phyloP scores from a whole-genome alignment of 2,113 vertebrate species.

The Arenaria interpres region DNA sequence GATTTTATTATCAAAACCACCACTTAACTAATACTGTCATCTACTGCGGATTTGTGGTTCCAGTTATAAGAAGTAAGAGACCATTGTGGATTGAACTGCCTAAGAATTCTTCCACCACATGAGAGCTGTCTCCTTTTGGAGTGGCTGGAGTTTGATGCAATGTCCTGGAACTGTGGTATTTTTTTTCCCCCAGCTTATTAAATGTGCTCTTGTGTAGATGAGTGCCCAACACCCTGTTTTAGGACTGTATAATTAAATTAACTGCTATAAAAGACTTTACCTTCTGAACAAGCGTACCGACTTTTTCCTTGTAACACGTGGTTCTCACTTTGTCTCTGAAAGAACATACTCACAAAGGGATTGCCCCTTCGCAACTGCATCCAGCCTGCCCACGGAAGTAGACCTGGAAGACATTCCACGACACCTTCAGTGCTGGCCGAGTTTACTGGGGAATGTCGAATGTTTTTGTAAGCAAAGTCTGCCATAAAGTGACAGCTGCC shows the following conservation, averaged over 20 bases:
- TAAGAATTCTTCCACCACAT: conserved; percentile 18
- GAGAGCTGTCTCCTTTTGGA: conserved; percentile 23
- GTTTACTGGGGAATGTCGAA: background rate
- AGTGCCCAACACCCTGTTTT: conserved; percentile 50
- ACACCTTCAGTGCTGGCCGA: background rate
- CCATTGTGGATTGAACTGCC: conserved; percentile 43
- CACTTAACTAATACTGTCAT: conserved; percentile 37
- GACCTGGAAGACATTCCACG: conserved; percentile 23
- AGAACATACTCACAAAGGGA: background rate
- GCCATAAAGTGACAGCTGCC: conserved; percentile 30
- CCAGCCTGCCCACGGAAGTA: background rate
- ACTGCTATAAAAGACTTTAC: conserved; percentile 75
- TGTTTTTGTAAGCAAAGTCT: conserved; percentile 16
- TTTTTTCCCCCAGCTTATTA: conserved; percentile 44
- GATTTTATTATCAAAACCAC: conserved; percentile 33
- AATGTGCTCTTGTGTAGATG: conserved; percentile 62
- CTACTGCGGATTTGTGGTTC: conserved; percentile 57
- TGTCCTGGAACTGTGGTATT: conserved; percentile 55
- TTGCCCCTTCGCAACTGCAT: background rate
- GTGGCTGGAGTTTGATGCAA: conserved; percentile 38
- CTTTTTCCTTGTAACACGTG: conserved; percentile 28
- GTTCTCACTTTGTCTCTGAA: conserved; percentile 19
- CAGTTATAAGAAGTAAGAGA: conserved; percentile 41
- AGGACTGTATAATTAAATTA: conserved; percentile 71
- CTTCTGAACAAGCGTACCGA: conserved; percentile 58